A percentile compares a stretch with the other conserved stretches of the same genome.
These are phyloP conservation scores for Eulemur coronatus DNA, from an alignment of 2,797 vertebrate genomes.

Conservation along the genomic window DNA sequence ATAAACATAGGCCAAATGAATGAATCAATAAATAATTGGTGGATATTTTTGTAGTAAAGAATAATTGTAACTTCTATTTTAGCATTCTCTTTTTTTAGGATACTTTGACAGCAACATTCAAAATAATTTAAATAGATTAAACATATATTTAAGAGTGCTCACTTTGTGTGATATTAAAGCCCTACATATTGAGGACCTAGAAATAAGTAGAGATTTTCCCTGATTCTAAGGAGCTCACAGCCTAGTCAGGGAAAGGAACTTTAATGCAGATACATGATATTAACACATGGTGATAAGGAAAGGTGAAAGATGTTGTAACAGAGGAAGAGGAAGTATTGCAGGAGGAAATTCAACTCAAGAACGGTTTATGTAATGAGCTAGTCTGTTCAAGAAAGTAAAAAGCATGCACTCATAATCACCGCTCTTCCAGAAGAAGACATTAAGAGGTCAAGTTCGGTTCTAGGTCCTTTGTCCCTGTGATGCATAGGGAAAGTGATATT, in stretches of 20 bases:
- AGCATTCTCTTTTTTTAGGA: background rate
- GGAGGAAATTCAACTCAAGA: background rate
- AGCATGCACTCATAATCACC: background rate
- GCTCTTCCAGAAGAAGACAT: background rate
- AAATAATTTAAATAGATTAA: background rate
- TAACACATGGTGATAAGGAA: background rate
- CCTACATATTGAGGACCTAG: background rate
- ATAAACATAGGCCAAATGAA: background rate
- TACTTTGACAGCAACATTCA: background rate
- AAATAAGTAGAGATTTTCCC: background rate
- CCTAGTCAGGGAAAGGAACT: background rate
- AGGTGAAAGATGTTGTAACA: background rate
- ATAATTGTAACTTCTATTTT: background rate
- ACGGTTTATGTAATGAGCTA: background rate
- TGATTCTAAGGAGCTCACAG: background rate
- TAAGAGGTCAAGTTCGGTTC: background rate
- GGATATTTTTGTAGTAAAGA: background rate
- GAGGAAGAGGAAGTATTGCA: background rate
- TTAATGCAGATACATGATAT: background rate
- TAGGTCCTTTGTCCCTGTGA: background rate
- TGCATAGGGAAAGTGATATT: background rate
- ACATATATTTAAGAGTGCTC: background rate
- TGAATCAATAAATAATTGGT: background rate
- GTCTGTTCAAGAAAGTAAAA: background rate
- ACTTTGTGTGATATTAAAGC: background rate